Conservation (phyloP, 2,888 invertebrate genomes). For the Leptura quadrifasciata region DNA sequence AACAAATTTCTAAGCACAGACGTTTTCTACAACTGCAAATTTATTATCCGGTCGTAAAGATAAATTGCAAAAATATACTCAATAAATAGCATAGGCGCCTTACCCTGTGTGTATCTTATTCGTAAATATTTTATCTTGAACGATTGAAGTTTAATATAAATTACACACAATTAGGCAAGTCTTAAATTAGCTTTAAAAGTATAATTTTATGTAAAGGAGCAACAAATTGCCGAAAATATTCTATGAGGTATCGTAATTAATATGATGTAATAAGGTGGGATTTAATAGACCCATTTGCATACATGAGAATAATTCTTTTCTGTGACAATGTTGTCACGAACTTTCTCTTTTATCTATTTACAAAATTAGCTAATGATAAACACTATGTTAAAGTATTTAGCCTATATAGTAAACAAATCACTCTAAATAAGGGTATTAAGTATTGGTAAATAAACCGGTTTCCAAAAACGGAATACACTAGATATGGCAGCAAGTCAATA, state of each 20-base stretch:
- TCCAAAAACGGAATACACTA: too few species aligned
- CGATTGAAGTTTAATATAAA: constrained; percentile 24
- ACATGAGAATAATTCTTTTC: constrained; percentile 8
- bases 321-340: background rate
- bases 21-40: too few species aligned
- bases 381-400: background rate
- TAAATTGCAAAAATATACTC: too few species aligned
- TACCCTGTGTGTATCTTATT: background rate
- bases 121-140: background rate
- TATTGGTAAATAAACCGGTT: too few species aligned
- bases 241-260: constrained; percentile 16
- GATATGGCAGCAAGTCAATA: too few species aligned
- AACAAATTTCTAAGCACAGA: too few species aligned
- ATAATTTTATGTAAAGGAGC: constrained; percentile 18
- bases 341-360: background rate
- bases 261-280: constrained; percentile 14
- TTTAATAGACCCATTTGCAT: constrained; percentile 18
- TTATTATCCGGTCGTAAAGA: too few species aligned
- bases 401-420: too few species aligned
- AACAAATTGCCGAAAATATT: constrained; percentile 10
- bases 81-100: too few species aligned
- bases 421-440: too few species aligned
- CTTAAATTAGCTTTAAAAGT: background rate
- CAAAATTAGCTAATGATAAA: background rate
- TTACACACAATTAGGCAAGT: constrained; percentile 11